Base-by-base conservation (phyloP, 1,140 invertebrate species). In the Uloborus diversus region DNA sequence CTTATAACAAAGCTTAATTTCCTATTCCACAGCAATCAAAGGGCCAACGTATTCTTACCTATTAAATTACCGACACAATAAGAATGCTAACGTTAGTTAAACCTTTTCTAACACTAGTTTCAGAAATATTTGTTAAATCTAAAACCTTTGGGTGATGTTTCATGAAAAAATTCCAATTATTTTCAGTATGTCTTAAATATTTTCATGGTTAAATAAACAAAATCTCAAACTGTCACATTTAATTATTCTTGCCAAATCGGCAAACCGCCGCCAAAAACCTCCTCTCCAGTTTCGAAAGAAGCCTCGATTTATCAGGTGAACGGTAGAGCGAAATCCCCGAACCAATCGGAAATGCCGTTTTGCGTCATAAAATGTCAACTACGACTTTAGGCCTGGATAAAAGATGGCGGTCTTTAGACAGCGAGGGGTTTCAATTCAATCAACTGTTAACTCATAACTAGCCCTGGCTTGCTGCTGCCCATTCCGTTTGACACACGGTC, bases 381-480 rank as follows among this genome's bases (percentile, higher is more conserved):
- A 78, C 73, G 73, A 78, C 73, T 78, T 78, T 65, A 78, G 73
- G 73, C 30, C 32, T 27, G 73, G 73, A 66, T 78, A 78, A 78
- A 66, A 66, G 73, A 78, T 78, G 73, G 73, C 61, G 73, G 61
- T 78, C 61, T 78, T 78, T 78, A 78, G 61, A 65, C 73, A 35
- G 73, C 61, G 57, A 62, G 73, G 68, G 73, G 53, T n/a, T 78
- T 78, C 73, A 78, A 78, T 78, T 78, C 73, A 78, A 78, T 78
- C 73, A 78, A 78, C 61, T 78, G 73, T 78, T 78, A 78, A 78
- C 73, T 78, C 73, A 78, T 78, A 78, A 78, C 73, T 66, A 66
- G 71, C 71, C 30, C 37, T 27, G 33, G 30, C 68, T 20, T 3
- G 56, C 3, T 59, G 56, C 56, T 73, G 69, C 69, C 73, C 57